A percentile compares a stretch with the other conserved stretches of the same genome.
These are phyloP conservation scores for Drosophila picticornis DNA, from an alignment of 2,888 invertebrate species.

Conservation along the genomic window DNA sequence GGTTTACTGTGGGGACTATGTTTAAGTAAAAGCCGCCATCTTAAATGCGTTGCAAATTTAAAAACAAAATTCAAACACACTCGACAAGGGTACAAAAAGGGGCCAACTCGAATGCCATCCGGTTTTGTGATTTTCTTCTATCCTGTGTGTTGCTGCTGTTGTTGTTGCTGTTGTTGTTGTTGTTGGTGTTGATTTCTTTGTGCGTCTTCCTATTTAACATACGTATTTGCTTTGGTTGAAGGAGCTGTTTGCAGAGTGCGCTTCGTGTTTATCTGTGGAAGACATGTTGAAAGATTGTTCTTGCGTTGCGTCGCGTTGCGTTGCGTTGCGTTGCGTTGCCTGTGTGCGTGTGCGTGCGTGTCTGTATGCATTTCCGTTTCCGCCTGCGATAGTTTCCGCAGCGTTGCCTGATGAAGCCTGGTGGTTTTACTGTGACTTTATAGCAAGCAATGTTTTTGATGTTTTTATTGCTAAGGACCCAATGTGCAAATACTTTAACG, in stretches of 20 bases:
- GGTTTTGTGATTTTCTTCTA: conserved; percentile 34
- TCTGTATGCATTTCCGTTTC: conserved; percentile 56
- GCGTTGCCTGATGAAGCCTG: conserved; percentile 44
- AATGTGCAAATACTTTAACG: background rate
- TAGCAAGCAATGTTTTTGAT: conserved; percentile 50
- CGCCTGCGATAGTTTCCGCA: conserved; percentile 58
- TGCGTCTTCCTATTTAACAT: conserved; percentile 4
- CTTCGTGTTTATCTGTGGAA: conserved; percentile 35
- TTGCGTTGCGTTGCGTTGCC: background rate
- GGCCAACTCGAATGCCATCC: conserved; percentile 51
- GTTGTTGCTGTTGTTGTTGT: conserved; percentile 4
- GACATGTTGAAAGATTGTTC: conserved; percentile 21
- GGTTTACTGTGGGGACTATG: background rate
- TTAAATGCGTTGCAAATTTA: background rate
- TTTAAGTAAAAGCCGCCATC: background rate
- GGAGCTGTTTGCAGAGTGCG: conserved; percentile 15
- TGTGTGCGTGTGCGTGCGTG: conserved; percentile 10
- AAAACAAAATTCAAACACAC: background rate
- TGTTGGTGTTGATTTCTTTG: conserved; percentile 12
- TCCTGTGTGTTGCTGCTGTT: conserved; percentile 5
- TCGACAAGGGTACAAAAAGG: conserved; percentile 5
- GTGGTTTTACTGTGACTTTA: conserved; percentile 58
- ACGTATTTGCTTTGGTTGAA: conserved; percentile 9
- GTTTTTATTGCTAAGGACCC: conserved; percentile 29
- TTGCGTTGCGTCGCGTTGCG: background rate